Base-by-base conservation (phyloP, 2,113 vertebrate species). In the Crotalus viridis region DNA sequence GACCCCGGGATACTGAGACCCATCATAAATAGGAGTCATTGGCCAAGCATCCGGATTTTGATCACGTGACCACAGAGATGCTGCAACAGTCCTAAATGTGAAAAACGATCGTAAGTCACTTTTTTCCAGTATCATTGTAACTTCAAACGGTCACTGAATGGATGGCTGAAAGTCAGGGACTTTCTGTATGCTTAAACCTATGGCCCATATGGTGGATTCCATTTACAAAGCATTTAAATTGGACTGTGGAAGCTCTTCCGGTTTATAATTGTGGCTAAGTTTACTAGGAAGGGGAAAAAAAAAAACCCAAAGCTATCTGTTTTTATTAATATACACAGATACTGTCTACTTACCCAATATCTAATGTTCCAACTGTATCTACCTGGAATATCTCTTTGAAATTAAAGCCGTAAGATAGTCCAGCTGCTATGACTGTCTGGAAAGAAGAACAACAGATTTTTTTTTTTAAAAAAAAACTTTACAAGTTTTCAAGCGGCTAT, bases 391-490 rank as follows among this genome's bases (percentile, higher is more conserved):
- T 98, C 0, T 94, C 95, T 94, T 97, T 92, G 74, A 99, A 99
- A 95, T 99, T 95, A 86, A 95, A 97, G 1, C 95, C 98, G 74
- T 99, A 97, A 69, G 99, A 99, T 89, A 99, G 28, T 24, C 98
- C 98, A 94, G 98, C 98, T 54, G 98, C 98, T 4, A 99, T 98
- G 90, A 99, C 94, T 9, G 99, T 99, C 99, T 99, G 97, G n/a
- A 97, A 97, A 92, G 26, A 89, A 97, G 89, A 17, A 96, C 95
- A 91, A 92, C 61, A 94, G 90, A 28, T 28, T 28, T 61, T 10
- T 51, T 51, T 51, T 48, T 51, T 10, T 0, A 2, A 69, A n/a
- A 12, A 61, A 74, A 17, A 74, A n/a, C 13, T 56, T 10, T 5
- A 43, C 97, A 94, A 98, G 93, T 59, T 12, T 91, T 91, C 4